Base-by-base conservation (phyloP, 2,888 invertebrate species). In the Chironomus tentans region DNA sequence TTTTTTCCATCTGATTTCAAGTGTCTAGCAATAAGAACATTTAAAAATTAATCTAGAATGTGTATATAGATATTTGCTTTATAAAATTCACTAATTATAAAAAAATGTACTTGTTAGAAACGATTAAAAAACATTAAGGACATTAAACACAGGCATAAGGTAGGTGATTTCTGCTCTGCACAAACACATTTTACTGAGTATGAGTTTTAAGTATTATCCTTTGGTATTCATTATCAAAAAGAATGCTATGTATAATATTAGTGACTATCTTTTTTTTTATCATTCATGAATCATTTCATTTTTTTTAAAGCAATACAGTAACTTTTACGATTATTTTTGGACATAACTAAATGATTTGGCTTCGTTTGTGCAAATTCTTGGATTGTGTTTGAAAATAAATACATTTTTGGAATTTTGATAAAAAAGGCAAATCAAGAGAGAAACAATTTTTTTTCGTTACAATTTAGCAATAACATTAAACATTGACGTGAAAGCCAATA, bases 201-300 rank as follows among this genome's bases (percentile, higher is more conserved):
- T 38, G 38, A 38, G 3, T n/a, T n/a, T 56, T 56, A 56, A 1
- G 5, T 18, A 15, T 56, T 56, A n/a, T 56, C 56, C 65, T 65
- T 65, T 65, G 65, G 65, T 65, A 24, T 65, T 65, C 56, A 56
- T 21, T 65, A 65, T 65, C 65, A 65, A 56, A 56, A 56, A 56
- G 56, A 56, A 18, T n/a, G 18, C 56, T 56, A 18, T 56, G n/a
- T 56, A 56, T 18, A 18, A 15, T 56, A 56, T 56, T 56, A 15
- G n/a, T 56, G 18, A 18, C 56, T 15, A 56, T 56, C 7, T 28
- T 28, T 28, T 28, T n/a, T n/a, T n/a, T n/a, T 24, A 24, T 24
- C 24, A 24, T 24, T 56, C 18, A 56, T 18, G n/a, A n/a, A 56
- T 56, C n/a, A 18, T 56, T 18, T 56, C n/a, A 15, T 56, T 50